phyloP scores from a whole-genome alignment of 2,797 vertebrate genomes.

The Anniella stebbinsi region DNA sequence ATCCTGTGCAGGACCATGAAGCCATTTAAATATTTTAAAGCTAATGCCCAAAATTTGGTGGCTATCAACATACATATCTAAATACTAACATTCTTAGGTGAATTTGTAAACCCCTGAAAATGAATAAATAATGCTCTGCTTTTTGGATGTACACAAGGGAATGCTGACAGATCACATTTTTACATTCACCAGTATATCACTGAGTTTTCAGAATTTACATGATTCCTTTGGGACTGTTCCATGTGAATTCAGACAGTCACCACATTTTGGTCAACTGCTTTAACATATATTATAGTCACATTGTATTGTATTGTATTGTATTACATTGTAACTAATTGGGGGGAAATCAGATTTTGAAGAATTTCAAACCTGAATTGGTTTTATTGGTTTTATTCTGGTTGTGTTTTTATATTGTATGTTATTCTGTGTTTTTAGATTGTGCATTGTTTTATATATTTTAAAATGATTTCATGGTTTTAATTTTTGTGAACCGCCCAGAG shows the following conservation, averaged over 20 bases:
- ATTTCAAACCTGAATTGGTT: no score
- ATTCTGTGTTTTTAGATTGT: no score
- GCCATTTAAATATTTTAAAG: neutral
- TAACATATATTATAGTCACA: no score
- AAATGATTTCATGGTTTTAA: no score
- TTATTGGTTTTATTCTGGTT: no score
- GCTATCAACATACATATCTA: neutral
- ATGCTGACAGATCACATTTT: neutral
- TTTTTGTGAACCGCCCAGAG: no score
- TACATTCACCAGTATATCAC: neutral
- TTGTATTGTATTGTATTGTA: no score
- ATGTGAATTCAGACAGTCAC: neutral
- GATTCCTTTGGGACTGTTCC: neutral
- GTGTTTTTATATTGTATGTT: no score
- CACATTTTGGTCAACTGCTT: no score
- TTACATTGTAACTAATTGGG: neutral
- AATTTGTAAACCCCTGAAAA: neutral
- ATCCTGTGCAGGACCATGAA: conserved; percentile 39
- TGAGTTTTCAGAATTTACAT: neutral
- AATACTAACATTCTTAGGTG: neutral
- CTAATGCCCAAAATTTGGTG: neutral
- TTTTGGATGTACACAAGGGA: neutral
- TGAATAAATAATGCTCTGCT: neutral
- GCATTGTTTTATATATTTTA: no score
- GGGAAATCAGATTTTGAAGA: conserved; percentile 14